Conservation (phyloP, 2,113 vertebrate genomes). For the Zosterops lateralis region DNA sequence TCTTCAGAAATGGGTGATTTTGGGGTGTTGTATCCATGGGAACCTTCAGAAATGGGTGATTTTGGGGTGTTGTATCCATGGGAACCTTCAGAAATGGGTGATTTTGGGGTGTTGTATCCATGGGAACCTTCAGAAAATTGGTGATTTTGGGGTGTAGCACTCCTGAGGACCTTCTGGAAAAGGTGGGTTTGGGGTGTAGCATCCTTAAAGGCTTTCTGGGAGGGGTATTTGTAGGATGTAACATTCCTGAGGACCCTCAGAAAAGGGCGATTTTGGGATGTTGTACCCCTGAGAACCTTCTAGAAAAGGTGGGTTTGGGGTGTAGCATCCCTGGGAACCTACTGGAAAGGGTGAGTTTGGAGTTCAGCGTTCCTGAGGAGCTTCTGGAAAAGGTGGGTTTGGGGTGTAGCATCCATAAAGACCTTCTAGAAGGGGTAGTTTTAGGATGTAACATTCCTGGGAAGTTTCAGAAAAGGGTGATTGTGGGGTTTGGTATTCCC, state of each 20-base stretch:
- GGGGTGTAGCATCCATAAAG: background rate
- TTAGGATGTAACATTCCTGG: too few species aligned
- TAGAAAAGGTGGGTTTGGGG: background rate
- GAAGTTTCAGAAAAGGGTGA: too few species aligned
- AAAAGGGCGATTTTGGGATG: background rate
- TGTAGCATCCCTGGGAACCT: too few species aligned
- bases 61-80: too few species aligned
- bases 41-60: too few species aligned
- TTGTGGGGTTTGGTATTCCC: background rate
- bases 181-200: accelerated
- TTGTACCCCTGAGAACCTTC: background rate
- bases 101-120: too few species aligned
- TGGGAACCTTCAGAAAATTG: too few species aligned
- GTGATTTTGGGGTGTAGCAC: background rate
- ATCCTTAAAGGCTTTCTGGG: accelerated
- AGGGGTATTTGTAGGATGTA: accelerated
- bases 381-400: background rate
- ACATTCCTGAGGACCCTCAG: too few species aligned
- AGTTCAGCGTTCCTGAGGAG: background rate
- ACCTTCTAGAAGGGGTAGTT: too few species aligned
- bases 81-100: too few species aligned
- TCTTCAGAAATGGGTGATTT: too few species aligned
- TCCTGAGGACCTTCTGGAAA: accelerated
- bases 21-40: too few species aligned
- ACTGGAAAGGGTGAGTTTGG: background rate